A percentile compares a stretch with the other conserved stretches of the same genome.
These are phyloP conservation scores for Acrossocheilus wenchowensis DNA, from an alignment of 2,797 vertebrate species.

Conservation along the genomic window DNA sequence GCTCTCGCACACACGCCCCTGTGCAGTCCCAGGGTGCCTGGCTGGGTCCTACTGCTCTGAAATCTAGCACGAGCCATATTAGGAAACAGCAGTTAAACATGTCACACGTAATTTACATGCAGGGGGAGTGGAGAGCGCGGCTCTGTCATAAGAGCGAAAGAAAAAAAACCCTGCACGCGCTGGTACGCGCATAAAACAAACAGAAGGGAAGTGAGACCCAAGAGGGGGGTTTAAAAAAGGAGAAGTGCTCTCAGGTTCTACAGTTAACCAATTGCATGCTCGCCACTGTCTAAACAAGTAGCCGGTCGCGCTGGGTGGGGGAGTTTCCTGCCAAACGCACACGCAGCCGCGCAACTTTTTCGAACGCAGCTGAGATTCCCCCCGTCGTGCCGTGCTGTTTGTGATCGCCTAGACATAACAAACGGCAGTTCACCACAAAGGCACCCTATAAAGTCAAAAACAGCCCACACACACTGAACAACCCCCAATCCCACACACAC, in stretches of 20 bases:
- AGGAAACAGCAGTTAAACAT: constrained; percentile 85
- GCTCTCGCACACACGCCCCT: constrained; percentile 64
- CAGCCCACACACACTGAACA: constrained; percentile 52
- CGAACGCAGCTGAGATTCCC: constrained; percentile 14
- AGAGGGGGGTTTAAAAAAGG: constrained; percentile 23
- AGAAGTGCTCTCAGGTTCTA: constrained; percentile 27
- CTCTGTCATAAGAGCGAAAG: constrained; percentile 68
- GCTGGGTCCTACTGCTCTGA: constrained; percentile 81
- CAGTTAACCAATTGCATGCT: constrained; percentile 50
- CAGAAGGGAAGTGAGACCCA: constrained; percentile 16
- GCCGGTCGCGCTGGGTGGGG: constrained; percentile 6
- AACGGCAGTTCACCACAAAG: constrained; percentile 40
- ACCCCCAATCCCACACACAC: constrained; percentile 8
- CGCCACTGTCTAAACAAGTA: constrained; percentile 55
- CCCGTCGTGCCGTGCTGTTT: background rate
- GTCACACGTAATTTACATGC: constrained; percentile 88
- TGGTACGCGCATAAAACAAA: constrained; percentile 60
- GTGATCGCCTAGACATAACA: constrained; percentile 32
- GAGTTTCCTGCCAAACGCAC: constrained; percentile 37
- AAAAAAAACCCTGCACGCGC: constrained; percentile 37
- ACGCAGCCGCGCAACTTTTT: constrained; percentile 21
- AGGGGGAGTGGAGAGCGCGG: constrained; percentile 77
- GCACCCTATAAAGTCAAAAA: constrained; percentile 53
- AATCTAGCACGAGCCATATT: constrained; percentile 88
- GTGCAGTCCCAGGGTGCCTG: constrained; percentile 82